phyloP scores from a whole-genome alignment of 2,797 vertebrate genomes.

The Brotula barbata region DNA sequence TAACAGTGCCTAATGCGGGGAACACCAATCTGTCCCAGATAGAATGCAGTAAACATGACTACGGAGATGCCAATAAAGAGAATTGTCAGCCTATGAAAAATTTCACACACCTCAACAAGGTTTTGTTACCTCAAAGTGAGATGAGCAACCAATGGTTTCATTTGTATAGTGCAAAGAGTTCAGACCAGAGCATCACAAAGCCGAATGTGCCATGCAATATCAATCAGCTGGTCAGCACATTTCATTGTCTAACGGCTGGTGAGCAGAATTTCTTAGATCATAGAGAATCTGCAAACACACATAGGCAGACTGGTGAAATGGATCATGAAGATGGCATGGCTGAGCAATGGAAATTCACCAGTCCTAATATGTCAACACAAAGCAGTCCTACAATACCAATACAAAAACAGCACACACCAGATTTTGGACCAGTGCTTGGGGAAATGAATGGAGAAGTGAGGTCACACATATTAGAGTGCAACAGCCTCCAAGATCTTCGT shows the following conservation, averaged over 20 bases:
- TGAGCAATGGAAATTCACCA: conserved; percentile 79
- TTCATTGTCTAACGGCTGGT: conserved; percentile 73
- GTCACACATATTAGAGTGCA: conserved; percentile 68
- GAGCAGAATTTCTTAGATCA: conserved; percentile 70
- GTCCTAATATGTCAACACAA: conserved; percentile 69
- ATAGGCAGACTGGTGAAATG: conserved; percentile 76
- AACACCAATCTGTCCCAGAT: conserved; percentile 71
- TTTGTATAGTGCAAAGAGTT: conserved; percentile 72
- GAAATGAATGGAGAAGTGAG: conserved; percentile 73
- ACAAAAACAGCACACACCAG: conserved; percentile 75
- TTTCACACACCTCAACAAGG: conserved; percentile 58
- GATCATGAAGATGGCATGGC: conserved; percentile 76
- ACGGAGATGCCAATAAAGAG: conserved; percentile 67
- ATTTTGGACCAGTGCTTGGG: conserved; percentile 73
- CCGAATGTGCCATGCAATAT: conserved; percentile 77
- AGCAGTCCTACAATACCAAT: conserved; percentile 74
- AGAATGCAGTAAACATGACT: conserved; percentile 66
- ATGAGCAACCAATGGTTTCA: conserved; percentile 51
- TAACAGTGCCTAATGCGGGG: conserved; percentile 73
- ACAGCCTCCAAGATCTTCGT: conserved; percentile 76
- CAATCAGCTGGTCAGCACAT: conserved; percentile 78
- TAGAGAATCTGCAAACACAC: conserved; percentile 79
- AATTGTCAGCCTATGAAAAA: conserved; percentile 67
- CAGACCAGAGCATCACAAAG: conserved; percentile 70
- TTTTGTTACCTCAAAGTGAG: conserved; percentile 51